These are phyloP conservation scores for Xerus inauris DNA, from an alignment of 2,113 vertebrate species.

Conservation along the genomic window DNA sequence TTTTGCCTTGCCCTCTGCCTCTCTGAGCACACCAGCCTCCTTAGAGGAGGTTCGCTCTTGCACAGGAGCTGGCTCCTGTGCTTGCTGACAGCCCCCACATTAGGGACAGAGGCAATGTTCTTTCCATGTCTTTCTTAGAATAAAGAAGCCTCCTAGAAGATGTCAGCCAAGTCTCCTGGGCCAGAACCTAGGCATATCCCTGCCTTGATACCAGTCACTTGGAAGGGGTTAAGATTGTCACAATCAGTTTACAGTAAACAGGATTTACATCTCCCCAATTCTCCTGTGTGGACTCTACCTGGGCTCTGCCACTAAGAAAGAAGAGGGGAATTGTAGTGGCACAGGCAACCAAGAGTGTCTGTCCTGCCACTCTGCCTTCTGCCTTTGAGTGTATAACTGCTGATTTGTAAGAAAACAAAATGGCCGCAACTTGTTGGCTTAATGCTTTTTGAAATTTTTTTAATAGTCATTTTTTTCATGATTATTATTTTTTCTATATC, in stretches of 20 bases:
- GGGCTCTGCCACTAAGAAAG: neutral
- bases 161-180: neutral
- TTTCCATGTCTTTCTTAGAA: neutral
- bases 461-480: neutral
- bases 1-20: neutral
- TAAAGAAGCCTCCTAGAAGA: neutral
- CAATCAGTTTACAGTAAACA: neutral
- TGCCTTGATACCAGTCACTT: neutral
- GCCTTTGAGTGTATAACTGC: neutral
- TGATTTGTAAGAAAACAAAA: neutral
- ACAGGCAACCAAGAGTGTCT: neutral
- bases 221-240: neutral
- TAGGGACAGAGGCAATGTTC: neutral
- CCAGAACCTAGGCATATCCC: neutral
- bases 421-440: neutral
- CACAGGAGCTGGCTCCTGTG: neutral
- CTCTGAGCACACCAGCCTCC: neutral
- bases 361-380: neutral
- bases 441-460: neutral
- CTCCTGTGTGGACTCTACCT: too few species aligned
- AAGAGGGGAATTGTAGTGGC: accelerated
- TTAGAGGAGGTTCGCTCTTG: accelerated
- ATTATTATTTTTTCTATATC: neutral
- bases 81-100: neutral
- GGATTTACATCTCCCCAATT: neutral